Evolutionary conservation across 2,797 vertebrate genomes (phyloP), one percentile per base, ranked within the genome.

Genomic region (Hemibagrus guttatus): DNA sequence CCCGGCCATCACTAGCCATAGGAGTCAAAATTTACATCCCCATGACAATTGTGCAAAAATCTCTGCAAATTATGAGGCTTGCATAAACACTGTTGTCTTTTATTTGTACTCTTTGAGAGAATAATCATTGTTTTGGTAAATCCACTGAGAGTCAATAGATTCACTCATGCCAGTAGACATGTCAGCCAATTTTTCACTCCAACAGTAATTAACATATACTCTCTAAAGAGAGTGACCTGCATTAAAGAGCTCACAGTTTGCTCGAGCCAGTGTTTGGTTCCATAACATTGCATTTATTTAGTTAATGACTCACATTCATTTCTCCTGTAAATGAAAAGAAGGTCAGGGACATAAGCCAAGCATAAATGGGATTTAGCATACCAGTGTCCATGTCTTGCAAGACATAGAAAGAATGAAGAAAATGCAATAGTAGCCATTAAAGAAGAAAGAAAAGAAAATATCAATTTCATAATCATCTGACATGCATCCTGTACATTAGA

Each of bases 261-360:
- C 85, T 68, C 63, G 86, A 92, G 84, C 84, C 82, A 87, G 81
- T 90, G 90, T 90, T 72, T 93, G 90, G 91, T 91, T 81, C 84
- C 91, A 89, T 90, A 90, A 90, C 87, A 92, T 89, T 91, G 88
- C 87, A 80, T 91, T 93, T 83, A 92, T 92, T 91, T 89, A 84
- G 90, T 89, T 92, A 92, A 93, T 94, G 92, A 92, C 87, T 90
- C 85, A 84, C 90, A 88, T 13, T 90, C 83, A 85, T 68, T 85
- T 63, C 64, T 63, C 87, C 86, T 88, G 83, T 84, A 87, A 91
- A 91, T 89, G 64, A 80, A 90, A 89, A 87, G 87, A 90, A 92
- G 86, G 72, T 88, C 88, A 91, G 84, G 86, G 90, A 90, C 66
- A 85, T 79, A 66, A 85, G 58, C 59, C 46, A 86, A 75, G 23